phyloP scores from a whole-genome alignment of 2,797 vertebrate species.

The Onychomys leucogaster region DNA sequence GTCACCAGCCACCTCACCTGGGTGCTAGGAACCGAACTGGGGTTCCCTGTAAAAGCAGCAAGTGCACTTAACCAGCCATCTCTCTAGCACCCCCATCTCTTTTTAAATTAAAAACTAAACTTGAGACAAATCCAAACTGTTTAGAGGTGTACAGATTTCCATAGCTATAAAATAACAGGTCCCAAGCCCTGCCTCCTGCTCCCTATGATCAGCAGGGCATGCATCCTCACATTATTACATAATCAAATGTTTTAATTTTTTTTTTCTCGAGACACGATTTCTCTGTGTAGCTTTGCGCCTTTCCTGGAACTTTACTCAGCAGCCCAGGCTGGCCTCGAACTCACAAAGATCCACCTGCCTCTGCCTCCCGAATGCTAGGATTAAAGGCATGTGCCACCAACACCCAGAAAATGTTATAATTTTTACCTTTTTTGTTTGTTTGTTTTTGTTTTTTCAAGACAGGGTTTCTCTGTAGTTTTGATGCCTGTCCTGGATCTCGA shows the following conservation, averaged over 20 bases:
- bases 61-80: background rate
- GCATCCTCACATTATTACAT: background rate
- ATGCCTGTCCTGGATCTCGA: no score
- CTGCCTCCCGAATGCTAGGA: no score
- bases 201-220: background rate
- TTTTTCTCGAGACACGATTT: no score
- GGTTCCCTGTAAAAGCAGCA: background rate
- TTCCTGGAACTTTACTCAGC: no score
- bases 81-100: background rate
- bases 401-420: no score
- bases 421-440: no score
- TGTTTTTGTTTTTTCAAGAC: no score
- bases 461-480: no score
- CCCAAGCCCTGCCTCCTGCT: background rate
- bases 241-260: background rate
- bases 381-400: no score
- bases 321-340: no score
- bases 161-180: background rate
- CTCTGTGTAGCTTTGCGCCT: no score
- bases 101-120: background rate
- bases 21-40: background rate
- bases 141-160: background rate
- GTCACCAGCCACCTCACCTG: background rate
- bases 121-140: conserved; percentile 14
- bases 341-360: no score